Conservation (phyloP, 2,888 invertebrate genomes). For the Aproaerema taeniolella region DNA sequence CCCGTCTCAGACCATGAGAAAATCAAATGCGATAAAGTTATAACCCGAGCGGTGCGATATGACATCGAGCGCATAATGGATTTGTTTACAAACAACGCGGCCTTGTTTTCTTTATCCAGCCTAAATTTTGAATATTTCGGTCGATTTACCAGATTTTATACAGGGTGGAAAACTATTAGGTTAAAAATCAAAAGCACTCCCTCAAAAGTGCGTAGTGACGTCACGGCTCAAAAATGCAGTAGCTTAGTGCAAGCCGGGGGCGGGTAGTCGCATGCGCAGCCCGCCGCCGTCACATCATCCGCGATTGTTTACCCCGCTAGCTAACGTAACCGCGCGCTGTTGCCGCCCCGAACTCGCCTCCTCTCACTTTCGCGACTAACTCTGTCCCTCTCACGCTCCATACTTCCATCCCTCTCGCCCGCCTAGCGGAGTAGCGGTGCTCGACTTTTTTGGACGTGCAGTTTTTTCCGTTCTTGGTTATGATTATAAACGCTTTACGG, state of each 20-base stretch:
- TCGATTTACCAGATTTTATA: too few species aligned
- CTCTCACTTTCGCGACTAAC: conserved; percentile 72
- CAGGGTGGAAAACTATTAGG: background rate
- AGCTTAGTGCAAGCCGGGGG: conserved; percentile 58
- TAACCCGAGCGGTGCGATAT: background rate
- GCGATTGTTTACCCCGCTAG: conserved; percentile 72
- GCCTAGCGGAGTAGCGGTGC: conserved; percentile 75
- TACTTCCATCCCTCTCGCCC: conserved; percentile 47
- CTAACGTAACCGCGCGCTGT: conserved; percentile 64
- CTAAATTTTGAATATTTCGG: too few species aligned
- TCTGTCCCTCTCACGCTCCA: conserved; percentile 37
- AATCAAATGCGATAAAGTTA: too few species aligned
- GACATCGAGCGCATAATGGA: conserved; percentile 2
- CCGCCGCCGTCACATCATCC: conserved; percentile 52
- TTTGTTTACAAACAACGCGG: conserved; percentile 20
- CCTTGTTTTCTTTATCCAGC: conserved; percentile 1
- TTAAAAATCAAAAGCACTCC: background rate
- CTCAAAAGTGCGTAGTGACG: conserved; percentile 50
- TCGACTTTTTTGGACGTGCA: conserved; percentile 72
- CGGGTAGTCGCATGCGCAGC: conserved; percentile 61
- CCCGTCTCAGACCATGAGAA: too few species aligned
- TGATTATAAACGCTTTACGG: conserved; percentile 57
- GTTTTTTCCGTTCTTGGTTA: conserved; percentile 66
- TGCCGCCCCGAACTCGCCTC: conserved; percentile 66
- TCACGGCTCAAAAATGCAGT: conserved; percentile 64